These are phyloP conservation scores for Lottia scabra DNA, from an alignment of 2,888 invertebrate genomes.

Conservation along the genomic window DNA sequence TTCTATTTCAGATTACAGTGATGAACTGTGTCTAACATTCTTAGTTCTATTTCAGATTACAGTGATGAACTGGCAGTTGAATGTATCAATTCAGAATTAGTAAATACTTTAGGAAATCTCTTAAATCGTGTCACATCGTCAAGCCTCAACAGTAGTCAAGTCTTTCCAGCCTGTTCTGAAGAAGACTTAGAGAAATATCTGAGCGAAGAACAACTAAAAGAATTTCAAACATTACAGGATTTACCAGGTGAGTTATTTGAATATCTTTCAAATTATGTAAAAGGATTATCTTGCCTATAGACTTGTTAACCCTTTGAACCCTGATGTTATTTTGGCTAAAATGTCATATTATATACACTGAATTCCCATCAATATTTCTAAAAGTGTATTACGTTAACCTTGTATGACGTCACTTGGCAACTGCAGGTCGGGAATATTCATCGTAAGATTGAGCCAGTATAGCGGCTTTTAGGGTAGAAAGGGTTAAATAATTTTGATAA, in stretches of 20 bases:
- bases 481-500: too few relatives aligned
- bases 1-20: too few relatives aligned
- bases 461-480: too few relatives aligned
- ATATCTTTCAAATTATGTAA: background rate
- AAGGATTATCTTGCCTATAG: background rate
- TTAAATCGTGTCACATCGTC: slow-evolving; percentile 83
- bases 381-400: too few relatives aligned
- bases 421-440: too few relatives aligned
- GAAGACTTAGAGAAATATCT: slow-evolving; percentile 43
- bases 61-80: slow-evolving; percentile 81
- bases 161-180: slow-evolving; percentile 72
- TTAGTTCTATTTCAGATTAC: slow-evolving; percentile 73
- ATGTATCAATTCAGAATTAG: slow-evolving; percentile 88
- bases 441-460: too few relatives aligned
- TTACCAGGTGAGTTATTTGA: slow-evolving; percentile 73
- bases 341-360: too few relatives aligned
- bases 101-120: slow-evolving; percentile 92
- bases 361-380: too few relatives aligned
- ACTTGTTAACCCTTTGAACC: too few relatives aligned
- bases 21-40: background rate
- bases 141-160: slow-evolving; percentile 70
- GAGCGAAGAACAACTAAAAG: slow-evolving; percentile 69
- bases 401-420: too few relatives aligned
- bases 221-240: slow-evolving; percentile 72
- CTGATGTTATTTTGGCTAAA: too few relatives aligned